These are phyloP conservation scores for Marcusenius ussheri DNA, from an alignment of 2,113 vertebrate species.

Conservation along the genomic window DNA sequence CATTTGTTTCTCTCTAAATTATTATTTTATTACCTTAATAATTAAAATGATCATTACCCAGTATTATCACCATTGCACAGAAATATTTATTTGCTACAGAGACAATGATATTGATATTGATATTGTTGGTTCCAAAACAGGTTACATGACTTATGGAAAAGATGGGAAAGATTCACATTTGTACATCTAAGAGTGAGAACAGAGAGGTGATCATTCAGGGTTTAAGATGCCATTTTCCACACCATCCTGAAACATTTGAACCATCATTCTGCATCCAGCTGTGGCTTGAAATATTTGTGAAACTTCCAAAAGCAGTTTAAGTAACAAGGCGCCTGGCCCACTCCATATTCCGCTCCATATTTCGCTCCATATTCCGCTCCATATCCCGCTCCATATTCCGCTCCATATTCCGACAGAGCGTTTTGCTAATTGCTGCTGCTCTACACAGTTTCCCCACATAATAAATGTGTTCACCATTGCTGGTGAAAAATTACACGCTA, in stretches of 20 bases:
- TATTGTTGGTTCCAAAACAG: not conserved
- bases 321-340: no score
- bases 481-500: not conserved
- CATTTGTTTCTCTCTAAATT: not conserved
- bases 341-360: no score
- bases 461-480: not conserved
- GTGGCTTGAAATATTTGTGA: not conserved
- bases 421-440: not conserved
- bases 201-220: not conserved
- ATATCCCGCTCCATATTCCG: not conserved
- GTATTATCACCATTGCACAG: not conserved
- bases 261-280: not conserved
- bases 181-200: not conserved
- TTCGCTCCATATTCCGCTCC: no score
- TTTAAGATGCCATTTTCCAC: not conserved
- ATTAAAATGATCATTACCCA: not conserved
- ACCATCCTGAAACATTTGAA: not conserved
- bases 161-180: not conserved
- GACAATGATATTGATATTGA: not conserved
- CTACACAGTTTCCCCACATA: not conserved
- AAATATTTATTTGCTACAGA: not conserved
- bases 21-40: not conserved
- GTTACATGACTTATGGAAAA: not conserved
- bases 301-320: not conserved
- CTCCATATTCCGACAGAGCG: not conserved